A percentile compares a stretch with the other conserved stretches of the same genome.
Conservation (phyloP, 2,797 vertebrate species). For the Notamacropus eugenii region DNA sequence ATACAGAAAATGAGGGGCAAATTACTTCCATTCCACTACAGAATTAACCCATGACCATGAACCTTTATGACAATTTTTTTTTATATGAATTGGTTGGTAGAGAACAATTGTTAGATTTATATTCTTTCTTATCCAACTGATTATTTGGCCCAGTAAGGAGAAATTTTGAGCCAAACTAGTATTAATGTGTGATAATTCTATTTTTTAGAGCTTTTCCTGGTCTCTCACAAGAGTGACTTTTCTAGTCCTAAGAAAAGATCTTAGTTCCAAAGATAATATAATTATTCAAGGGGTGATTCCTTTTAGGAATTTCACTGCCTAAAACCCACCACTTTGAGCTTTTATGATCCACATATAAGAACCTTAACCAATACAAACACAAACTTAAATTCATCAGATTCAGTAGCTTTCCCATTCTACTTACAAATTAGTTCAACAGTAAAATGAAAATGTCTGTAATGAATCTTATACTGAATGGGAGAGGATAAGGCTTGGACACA, state of each 20-base stretch:
- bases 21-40: not conserved
- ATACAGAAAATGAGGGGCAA: not conserved
- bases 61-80: not conserved
- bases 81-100: not conserved
- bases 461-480: not conserved
- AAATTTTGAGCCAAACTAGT: too few species aligned
- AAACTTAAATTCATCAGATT: not conserved
- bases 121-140: too few species aligned
- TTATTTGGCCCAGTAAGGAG: too few species aligned
- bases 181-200: too few species aligned
- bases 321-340: not conserved
- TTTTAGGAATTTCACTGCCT: not conserved
- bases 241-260: too few species aligned
- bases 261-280: too few species aligned
- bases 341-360: not conserved
- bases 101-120: too few species aligned
- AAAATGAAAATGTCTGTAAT: not conserved
- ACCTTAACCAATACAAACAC: not conserved
- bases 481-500: not conserved
- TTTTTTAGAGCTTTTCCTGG: not conserved
- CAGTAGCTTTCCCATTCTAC: not conserved
- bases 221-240: not conserved
- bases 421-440: not conserved
- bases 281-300: too few species aligned
- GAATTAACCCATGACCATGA: not conserved